Base-by-base conservation (phyloP, 2,797 vertebrate genomes). In the Poeciliopsis turneri region DNA sequence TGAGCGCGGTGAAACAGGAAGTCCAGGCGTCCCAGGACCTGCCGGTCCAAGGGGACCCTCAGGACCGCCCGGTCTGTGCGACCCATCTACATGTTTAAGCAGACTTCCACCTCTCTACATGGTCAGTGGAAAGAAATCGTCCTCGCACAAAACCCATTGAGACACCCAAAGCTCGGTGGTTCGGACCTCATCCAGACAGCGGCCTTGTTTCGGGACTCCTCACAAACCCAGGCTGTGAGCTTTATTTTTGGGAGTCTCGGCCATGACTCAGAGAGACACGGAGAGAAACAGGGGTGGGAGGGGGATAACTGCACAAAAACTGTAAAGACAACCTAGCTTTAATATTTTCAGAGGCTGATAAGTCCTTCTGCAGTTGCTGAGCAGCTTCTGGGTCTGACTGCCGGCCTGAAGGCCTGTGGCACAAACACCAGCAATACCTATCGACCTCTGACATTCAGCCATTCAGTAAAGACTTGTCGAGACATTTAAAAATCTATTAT, bases 1-100 rank as follows among this genome's bases (percentile, higher is more conserved):
- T 28, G 84, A 86, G 28, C 90, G 86, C 0, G 96, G 96, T 28
- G 93, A 95, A 12, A 53, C 88, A 20, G 96, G 96, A 59, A 82
- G 74, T 53, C 88, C 94, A 0, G 96, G 96, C 13, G 33, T 78
- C 55, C 92, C 94, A 0, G 96, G 96, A 25, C 49, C 90, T 25
- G 45, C 95, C 0, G 96, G 96, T 66, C 84, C 84, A 2, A 90
- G 90, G 66, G 96, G 96, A 10, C 73, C 92, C 15, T 70, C 90
- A 0, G 96, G 96, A 11, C 72, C 91, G 0, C 94, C 95, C 0
- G 96, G 96, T n/a, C 93, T 96, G 47, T 97, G 96, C 59, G 96
- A 97, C 83, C 96, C 96, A 33, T 96, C 96, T 0, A 95, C 93
- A 78, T 97, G 96, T 83, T 90, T 90, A 72, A 74, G 87, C 78